A percentile compares a stretch with the other conserved stretches of the same genome.
These are phyloP conservation scores for Phrixothrix hirtus DNA, from an alignment of 2,888 invertebrate species.

Conservation along the genomic window DNA sequence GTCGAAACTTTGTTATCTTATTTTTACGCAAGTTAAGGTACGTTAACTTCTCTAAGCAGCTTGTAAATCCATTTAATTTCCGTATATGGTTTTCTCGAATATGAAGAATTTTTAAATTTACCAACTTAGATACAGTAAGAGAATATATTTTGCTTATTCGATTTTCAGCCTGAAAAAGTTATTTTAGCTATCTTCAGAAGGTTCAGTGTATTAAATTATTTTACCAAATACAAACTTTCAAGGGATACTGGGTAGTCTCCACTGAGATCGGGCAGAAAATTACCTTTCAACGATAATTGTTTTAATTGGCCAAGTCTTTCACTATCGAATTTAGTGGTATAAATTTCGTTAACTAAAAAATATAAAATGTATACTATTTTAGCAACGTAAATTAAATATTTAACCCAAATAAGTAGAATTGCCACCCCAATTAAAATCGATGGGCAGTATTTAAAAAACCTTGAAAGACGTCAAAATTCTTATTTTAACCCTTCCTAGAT, in stretches of 20 bases:
- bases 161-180: slow-evolving; percentile 63
- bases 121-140: slow-evolving; percentile 63
- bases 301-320: slow-evolving; percentile 53
- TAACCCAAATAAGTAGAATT: no score
- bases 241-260: slow-evolving; percentile 60
- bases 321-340: slow-evolving; percentile 44
- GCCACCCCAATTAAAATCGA: no score
- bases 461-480: no score
- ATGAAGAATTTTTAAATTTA: slow-evolving; percentile 70
- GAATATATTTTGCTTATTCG: slow-evolving; percentile 67
- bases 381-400: no score
- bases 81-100: slow-evolving; percentile 69
- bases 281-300: slow-evolving; percentile 61
- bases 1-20: slow-evolving; percentile 58
- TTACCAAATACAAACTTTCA: slow-evolving; percentile 70
- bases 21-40: slow-evolving; percentile 65
- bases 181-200: no score
- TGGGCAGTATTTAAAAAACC: no score
- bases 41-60: slow-evolving; percentile 54
- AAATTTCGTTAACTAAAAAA: slow-evolving; percentile 48
- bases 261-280: slow-evolving; percentile 56
- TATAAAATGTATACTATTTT: no score
- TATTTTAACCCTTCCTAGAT: neutral
- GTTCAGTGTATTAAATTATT: no score
- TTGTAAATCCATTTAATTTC: slow-evolving; percentile 60